Evolutionary conservation across 2,113 vertebrate genomes (phyloP).

Genomic region (Chauna torquata): DNA sequence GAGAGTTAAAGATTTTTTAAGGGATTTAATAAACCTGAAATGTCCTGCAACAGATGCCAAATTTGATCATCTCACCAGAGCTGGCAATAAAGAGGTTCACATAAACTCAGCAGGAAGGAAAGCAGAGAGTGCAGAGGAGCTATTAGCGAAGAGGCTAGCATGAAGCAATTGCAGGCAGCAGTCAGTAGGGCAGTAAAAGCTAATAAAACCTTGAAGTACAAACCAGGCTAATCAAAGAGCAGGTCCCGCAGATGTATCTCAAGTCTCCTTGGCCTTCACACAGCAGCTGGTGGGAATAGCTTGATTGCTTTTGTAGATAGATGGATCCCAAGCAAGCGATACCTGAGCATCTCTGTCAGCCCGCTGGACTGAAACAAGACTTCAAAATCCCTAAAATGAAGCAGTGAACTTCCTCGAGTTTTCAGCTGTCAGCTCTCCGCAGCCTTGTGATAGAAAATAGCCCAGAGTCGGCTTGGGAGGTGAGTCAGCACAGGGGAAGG

Average conservation of each 20-base stretch:
- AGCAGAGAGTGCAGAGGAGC: not conserved
- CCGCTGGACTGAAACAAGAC: not conserved
- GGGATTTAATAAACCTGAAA: conserved; percentile 26
- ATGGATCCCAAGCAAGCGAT: not conserved
- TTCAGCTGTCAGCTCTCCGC: not conserved
- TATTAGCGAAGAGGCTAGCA: not conserved
- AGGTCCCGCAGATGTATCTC: not conserved
- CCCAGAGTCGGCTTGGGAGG: not conserved
- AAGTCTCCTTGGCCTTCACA: not conserved
- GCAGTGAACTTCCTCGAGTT: not conserved
- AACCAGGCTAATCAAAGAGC: conserved; percentile 7
- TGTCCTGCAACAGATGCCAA: conserved; percentile 6
- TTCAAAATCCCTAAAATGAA: not conserved
- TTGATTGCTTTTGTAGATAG: not conserved
- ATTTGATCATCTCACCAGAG: not conserved
- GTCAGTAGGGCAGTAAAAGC: conserved; percentile 44
- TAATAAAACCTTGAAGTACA: conserved; percentile 29
- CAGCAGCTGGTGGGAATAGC: not conserved
- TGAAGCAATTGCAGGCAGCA: not conserved
- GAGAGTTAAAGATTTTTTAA: not conserved
- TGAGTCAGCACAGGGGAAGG: not conserved
- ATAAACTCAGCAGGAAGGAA: not conserved
- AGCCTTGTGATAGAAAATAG: not conserved
- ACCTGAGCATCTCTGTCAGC: not conserved
- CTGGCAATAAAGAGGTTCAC: not conserved